Percentiles rank a stretch among this genome's conserved stretches.
These are phyloP conservation scores for Scaptomyza hsui DNA, from an alignment of 1,140 invertebrate species.

Conservation along the genomic window DNA sequence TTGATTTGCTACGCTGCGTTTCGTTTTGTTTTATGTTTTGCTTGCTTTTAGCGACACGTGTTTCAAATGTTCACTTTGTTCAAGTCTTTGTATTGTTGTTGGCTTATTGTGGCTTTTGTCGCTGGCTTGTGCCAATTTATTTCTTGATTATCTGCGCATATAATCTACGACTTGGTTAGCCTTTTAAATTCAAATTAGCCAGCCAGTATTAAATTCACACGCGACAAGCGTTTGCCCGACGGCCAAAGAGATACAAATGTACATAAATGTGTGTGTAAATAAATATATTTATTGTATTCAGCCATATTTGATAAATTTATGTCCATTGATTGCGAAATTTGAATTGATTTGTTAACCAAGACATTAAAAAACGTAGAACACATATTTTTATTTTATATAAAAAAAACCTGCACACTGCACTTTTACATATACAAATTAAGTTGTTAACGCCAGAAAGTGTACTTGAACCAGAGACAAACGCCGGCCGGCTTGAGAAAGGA, in stretches of 20 bases:
- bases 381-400: constrained; percentile 15
- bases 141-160: constrained; percentile 76
- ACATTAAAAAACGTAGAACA: neutral
- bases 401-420: constrained; percentile 49
- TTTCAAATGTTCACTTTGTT: constrained; percentile 72
- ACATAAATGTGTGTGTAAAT: neutral
- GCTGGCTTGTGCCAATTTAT: constrained; percentile 73
- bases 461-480: neutral
- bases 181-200: constrained; percentile 81
- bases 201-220: constrained; percentile 76
- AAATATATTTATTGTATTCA: constrained; percentile 3
- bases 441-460: neutral
- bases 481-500: constrained; percentile 20
- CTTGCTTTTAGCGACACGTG: constrained; percentile 70
- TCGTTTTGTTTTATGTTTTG: constrained; percentile 25
- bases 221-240: constrained; percentile 42
- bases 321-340: constrained; percentile 47
- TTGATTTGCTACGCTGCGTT: constrained; percentile 37
- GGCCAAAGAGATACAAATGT: constrained; percentile 38
- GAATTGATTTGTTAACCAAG: neutral
- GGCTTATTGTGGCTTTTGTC: constrained; percentile 18
- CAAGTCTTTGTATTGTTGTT: constrained; percentile 25
- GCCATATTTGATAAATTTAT: constrained; percentile 48
- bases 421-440: constrained; percentile 16
- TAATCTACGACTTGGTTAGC: constrained; percentile 72